Evolutionary conservation across 2,113 vertebrate species (phyloP).

Genomic region (Tor tambroides): DNA sequence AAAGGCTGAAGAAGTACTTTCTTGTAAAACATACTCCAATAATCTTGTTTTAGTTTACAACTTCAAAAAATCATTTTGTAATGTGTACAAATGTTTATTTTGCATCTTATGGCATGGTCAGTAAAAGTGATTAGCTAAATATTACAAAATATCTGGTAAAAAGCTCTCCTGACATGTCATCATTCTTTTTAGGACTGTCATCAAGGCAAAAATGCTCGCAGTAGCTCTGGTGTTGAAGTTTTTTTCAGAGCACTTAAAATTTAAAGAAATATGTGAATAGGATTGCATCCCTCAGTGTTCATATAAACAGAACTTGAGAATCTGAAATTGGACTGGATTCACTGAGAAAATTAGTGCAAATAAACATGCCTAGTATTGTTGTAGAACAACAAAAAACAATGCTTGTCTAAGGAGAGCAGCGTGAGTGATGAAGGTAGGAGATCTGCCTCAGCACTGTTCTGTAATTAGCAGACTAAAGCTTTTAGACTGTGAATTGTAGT

Average conservation of each 20-base stretch:
- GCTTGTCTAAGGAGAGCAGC: neutral
- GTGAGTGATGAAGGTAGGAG: neutral
- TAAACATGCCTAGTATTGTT: neutral
- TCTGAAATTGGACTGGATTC: neutral
- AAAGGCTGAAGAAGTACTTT: too few relatives aligned
- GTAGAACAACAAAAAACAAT: neutral
- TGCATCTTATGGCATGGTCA: neutral
- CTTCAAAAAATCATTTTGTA: too few relatives aligned
- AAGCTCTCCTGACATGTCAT: neutral
- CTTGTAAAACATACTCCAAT: too few relatives aligned
- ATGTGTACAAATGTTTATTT: neutral
- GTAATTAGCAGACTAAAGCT: neutral
- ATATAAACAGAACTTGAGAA: neutral
- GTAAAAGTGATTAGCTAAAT: neutral
- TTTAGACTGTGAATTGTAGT: neutral
- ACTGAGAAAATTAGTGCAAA: neutral
- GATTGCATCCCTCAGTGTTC: neutral
- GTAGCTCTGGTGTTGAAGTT: neutral
- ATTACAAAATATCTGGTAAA: neutral
- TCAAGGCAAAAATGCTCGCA: neutral
- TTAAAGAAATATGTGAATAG: neutral
- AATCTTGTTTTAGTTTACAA: too few relatives aligned
- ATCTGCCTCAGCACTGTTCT: slow-evolving; percentile 6
- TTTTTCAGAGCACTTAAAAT: neutral
- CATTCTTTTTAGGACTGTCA: too few relatives aligned